Conservation (phyloP, 2,797 vertebrate genomes). For the Lithobates sylvaticus region DNA sequence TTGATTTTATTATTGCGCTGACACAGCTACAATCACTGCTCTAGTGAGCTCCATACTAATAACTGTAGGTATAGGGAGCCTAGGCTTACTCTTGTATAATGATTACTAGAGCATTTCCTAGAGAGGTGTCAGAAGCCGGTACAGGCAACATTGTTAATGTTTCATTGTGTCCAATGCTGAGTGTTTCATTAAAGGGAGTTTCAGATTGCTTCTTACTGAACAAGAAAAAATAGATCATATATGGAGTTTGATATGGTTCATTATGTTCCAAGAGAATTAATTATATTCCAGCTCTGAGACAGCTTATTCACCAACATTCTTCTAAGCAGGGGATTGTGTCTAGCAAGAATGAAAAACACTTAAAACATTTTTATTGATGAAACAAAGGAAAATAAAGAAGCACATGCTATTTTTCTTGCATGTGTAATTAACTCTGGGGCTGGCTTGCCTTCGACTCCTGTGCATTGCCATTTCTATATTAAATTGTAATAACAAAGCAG, state of each 20-base stretch:
- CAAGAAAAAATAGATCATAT: conserved; percentile 23
- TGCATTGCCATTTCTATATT: conserved; percentile 20
- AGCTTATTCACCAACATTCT: conserved; percentile 22
- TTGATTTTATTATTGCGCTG: not conserved
- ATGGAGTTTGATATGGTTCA: conserved; percentile 38
- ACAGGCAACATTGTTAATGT: not conserved
- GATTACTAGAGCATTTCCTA: not conserved
- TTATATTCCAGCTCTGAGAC: conserved; percentile 23
- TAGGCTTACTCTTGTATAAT: not conserved
- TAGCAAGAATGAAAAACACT: conserved; percentile 15
- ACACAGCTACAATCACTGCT: not conserved
- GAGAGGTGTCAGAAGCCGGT: not conserved
- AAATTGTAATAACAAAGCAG: conserved; percentile 39
- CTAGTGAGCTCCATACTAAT: not conserved
- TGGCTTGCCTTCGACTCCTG: not conserved
- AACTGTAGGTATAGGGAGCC: not conserved
- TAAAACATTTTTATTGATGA: conserved; percentile 29
- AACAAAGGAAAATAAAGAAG: conserved; percentile 39
- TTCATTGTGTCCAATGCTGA: conserved; percentile 1
- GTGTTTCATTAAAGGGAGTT: conserved; percentile 31
- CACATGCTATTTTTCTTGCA: conserved; percentile 36
- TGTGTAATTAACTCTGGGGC: conserved; percentile 7
- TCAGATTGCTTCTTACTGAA: conserved; percentile 21
- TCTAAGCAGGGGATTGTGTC: conserved; percentile 7
- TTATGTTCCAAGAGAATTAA: conserved; percentile 48